These are phyloP conservation scores for Hesperophylax magnus DNA, from an alignment of 1,140 invertebrate genomes.

Conservation along the genomic window DNA sequence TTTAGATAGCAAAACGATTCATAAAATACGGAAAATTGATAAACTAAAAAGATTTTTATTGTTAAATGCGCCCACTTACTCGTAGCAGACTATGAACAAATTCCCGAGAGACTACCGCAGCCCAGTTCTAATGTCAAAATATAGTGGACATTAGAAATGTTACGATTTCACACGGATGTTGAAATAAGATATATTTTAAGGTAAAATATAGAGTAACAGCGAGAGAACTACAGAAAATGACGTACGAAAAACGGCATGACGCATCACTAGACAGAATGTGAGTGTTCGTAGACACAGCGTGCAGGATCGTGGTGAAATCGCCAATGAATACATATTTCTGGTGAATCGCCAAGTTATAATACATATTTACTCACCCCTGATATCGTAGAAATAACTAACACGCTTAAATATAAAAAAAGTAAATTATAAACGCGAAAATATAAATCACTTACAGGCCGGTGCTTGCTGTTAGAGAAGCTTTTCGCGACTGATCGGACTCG, in stretches of 20 bases:
- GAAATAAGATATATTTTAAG: not conserved
- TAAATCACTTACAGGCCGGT: constrained; percentile 65
- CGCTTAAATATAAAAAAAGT: constrained; percentile 36
- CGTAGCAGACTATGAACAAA: not conserved
- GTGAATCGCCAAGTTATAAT: constrained; percentile 7
- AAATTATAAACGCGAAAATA: constrained; percentile 41
- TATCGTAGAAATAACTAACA: constrained; percentile 37
- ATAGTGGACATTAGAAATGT: not conserved
- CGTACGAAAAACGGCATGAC: constrained; percentile 47
- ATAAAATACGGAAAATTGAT: constrained; percentile 3
- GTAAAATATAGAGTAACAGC: not conserved
- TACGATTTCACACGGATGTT: not conserved
- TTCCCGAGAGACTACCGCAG: not conserved
- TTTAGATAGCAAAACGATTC: not conserved
- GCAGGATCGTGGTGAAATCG: constrained; percentile 9
- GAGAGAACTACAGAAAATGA: constrained; percentile 45
- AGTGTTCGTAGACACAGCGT: constrained; percentile 29
- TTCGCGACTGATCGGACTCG: constrained; percentile 65
- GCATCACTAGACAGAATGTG: constrained; percentile 48
- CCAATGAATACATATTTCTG: constrained; percentile 22
- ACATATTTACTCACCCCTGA: constrained; percentile 38
- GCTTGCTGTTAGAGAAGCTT: constrained; percentile 69
- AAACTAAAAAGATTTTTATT: constrained; percentile 6
- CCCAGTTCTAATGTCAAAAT: constrained; percentile 1
- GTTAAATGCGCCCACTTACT: constrained; percentile 8